A percentile compares a stretch with the other conserved stretches of the same genome.
Evolutionary conservation across 2,888 invertebrate genomes (phyloP).

Genomic region (Acanthosoma haemorrhoidale): DNA sequence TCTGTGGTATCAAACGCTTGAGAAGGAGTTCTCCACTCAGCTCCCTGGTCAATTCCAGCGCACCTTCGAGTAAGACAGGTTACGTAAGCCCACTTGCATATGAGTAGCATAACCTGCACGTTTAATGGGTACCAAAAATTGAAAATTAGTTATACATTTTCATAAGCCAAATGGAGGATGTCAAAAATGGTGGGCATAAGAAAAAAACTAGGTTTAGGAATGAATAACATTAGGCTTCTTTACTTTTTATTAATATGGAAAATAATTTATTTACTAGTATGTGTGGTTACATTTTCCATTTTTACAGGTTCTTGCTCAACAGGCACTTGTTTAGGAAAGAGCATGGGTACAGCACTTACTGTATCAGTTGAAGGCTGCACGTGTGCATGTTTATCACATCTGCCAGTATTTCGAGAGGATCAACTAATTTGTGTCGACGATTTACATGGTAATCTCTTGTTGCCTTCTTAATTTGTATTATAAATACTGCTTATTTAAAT

Average conservation of each 20-base stretch:
- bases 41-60: too few relatives aligned
- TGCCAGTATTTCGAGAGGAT: constrained; percentile 79
- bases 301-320: constrained; percentile 49
- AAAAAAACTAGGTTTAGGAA: too few relatives aligned
- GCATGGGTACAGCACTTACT: constrained; percentile 57
- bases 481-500: not conserved
- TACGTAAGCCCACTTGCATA: too few relatives aligned
- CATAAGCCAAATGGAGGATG: too few relatives aligned
- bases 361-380: constrained; percentile 50
- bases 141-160: too few relatives aligned
- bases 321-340: constrained; percentile 61
- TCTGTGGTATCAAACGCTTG: too few relatives aligned
- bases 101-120: too few relatives aligned
- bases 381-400: constrained; percentile 70
- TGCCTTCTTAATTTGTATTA: constrained; percentile 39
- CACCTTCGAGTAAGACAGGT: too few relatives aligned
- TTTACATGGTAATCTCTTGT: constrained; percentile 63
- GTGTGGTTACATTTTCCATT: not conserved
- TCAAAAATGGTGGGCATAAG: too few relatives aligned
- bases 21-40: too few relatives aligned
- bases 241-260: not conserved
- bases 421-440: constrained; percentile 78
- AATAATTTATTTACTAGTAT: not conserved
- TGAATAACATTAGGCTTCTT: too few relatives aligned
- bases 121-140: too few relatives aligned